phyloP scores from a whole-genome alignment of 2,797 vertebrate species.

The Pelochelys cantorii region DNA sequence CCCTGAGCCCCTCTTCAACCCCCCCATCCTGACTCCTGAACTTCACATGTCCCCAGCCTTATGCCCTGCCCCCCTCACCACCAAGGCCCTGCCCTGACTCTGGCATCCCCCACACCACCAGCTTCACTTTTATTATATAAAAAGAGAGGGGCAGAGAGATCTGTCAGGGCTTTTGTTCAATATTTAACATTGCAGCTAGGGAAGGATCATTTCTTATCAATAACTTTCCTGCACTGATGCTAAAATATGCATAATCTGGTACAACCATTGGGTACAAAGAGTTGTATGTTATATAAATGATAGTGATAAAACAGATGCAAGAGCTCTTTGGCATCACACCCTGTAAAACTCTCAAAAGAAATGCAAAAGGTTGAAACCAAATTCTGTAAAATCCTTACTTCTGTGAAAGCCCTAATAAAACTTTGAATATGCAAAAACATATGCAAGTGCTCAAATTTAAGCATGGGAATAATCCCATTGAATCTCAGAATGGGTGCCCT shows the following conservation, averaged over 20 bases:
- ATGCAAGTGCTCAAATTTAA: not conserved
- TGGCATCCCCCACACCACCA: too few relatives aligned
- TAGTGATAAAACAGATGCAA: not conserved
- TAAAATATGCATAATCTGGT: not conserved
- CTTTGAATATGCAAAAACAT: not conserved
- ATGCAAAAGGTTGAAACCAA: not conserved
- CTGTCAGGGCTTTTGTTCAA: not conserved
- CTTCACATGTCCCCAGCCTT: too few relatives aligned
- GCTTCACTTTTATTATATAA: not conserved
- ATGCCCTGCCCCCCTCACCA: too few relatives aligned
- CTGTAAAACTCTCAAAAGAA: not conserved
- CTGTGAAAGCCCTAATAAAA: not conserved
- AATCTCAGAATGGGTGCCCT: too few relatives aligned
- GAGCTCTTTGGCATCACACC: not conserved
- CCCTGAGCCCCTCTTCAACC: too few relatives aligned
- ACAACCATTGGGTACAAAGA: not conserved
- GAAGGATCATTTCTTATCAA: not conserved
- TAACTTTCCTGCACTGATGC: not conserved
- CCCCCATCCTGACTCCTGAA: too few relatives aligned
- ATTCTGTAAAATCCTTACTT: not conserved
- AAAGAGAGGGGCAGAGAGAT: not conserved
- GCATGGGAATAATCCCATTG: not conserved
- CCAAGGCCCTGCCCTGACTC: too few relatives aligned
- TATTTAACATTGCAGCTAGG: rapidly evolving
- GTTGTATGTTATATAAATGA: not conserved